phyloP scores from a whole-genome alignment of 2,113 vertebrate species.

The Sakesphorus luctuosus region DNA sequence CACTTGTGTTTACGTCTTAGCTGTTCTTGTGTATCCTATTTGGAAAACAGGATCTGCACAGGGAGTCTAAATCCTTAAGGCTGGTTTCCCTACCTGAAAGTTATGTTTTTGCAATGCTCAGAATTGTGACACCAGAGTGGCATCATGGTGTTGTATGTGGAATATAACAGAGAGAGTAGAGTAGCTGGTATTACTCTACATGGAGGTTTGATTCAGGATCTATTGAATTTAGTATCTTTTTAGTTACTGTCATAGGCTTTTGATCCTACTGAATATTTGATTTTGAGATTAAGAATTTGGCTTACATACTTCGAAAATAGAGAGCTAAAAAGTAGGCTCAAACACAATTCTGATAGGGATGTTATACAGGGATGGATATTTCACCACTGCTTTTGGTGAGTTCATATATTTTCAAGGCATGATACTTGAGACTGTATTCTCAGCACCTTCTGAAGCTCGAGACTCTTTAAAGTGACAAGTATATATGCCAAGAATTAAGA shows the following conservation, averaged over 20 bases:
- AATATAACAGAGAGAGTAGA: neutral
- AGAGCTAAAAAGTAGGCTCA: neutral
- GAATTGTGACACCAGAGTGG: neutral
- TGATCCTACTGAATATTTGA: neutral
- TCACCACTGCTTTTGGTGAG: neutral
- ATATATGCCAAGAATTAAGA: neutral
- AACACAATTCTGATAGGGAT: neutral
- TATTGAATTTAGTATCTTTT: neutral
- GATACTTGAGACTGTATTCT: neutral
- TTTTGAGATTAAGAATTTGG: neutral
- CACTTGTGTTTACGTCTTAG: neutral
- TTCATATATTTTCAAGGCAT: neutral
- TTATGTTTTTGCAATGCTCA: neutral
- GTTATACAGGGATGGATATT: neutral
- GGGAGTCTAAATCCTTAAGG: neutral
- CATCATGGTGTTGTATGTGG: fast-evolving
- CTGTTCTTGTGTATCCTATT: neutral
- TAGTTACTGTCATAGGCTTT: neutral
- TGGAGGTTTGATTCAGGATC: neutral
- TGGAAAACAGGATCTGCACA: neutral
- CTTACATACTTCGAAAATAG: neutral
- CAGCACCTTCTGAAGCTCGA: neutral
- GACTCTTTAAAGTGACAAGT: neutral
- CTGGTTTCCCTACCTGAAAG: neutral
- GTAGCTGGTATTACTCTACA: neutral